phyloP scores from a whole-genome alignment of 2,888 invertebrate genomes.

The Ceramica pisi region DNA sequence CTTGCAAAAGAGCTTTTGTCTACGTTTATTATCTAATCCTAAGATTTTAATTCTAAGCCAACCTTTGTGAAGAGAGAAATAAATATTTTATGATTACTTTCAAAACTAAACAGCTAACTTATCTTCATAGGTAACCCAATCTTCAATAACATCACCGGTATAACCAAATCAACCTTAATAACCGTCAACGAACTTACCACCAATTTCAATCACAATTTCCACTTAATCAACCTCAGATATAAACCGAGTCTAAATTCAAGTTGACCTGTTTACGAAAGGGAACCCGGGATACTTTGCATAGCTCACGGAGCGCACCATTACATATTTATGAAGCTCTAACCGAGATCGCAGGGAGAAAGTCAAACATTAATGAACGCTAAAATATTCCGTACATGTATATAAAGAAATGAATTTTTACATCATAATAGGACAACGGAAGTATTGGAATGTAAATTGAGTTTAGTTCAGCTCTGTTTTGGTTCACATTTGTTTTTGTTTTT shows the following conservation, averaged over 20 bases:
- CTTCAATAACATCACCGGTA: neutral
- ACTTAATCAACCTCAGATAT: slow-evolving; percentile 72
- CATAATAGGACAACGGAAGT: slow-evolving; percentile 75
- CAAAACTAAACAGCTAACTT: neutral
- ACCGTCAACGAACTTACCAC: slow-evolving; percentile 11
- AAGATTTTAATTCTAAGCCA: no score
- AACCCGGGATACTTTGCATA: slow-evolving; percentile 81
- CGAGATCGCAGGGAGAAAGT: slow-evolving; percentile 86
- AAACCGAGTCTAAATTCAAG: slow-evolving; percentile 80
- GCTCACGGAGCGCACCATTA: slow-evolving; percentile 82
- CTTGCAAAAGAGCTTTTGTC: no score
- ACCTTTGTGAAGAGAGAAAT: no score
- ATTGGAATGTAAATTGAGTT: slow-evolving; percentile 82
- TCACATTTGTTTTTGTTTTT: slow-evolving; percentile 23
- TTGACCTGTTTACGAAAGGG: slow-evolving; percentile 84
- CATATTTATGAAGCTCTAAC: slow-evolving; percentile 89
- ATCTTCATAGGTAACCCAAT: neutral
- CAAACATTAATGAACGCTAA: slow-evolving; percentile 89
- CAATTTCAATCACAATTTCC: slow-evolving; percentile 61
- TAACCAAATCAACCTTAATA: neutral
- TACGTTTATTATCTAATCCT: no score
- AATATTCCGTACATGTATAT: slow-evolving; percentile 89
- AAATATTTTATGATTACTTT: no score
- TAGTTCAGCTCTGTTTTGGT: slow-evolving; percentile 59
- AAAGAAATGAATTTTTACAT: slow-evolving; percentile 87